These are phyloP conservation scores for Stichopus horrens DNA, from an alignment of 53 echinoderm and acorn worm species.

Conservation along the genomic window DNA sequence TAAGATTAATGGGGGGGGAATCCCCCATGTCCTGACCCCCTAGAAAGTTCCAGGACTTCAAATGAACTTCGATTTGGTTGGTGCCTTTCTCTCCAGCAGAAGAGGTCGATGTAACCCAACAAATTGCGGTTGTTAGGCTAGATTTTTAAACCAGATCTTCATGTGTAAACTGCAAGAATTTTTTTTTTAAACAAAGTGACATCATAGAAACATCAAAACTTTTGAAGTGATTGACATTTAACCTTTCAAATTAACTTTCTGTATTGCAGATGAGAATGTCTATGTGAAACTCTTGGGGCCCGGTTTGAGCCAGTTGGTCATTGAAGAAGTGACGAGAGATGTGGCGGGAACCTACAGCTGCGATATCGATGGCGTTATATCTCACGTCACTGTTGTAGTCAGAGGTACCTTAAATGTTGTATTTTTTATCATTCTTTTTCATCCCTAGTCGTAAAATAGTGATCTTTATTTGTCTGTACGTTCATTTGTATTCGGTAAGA, in stretches of 20 bases:
- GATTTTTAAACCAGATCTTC: too few relatives aligned
- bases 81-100: too few relatives aligned
- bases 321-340: slow-evolving; percentile 46
- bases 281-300: slow-evolving; percentile 36
- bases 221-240: not conserved
- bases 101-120: too few relatives aligned
- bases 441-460: not conserved
- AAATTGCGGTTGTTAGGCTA: too few relatives aligned
- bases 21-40: too few relatives aligned
- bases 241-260: not conserved
- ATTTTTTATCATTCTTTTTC: too few relatives aligned
- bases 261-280: slow-evolving; percentile 39
- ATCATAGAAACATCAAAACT: not conserved
- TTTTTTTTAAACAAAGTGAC: not conserved
- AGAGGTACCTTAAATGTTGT: not conserved
- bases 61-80: too few relatives aligned
- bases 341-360: slow-evolving; percentile 75
- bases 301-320: slow-evolving; percentile 55
- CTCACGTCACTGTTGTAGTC: slow-evolving; percentile 53
- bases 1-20: too few relatives aligned
- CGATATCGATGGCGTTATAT: slow-evolving; percentile 50
- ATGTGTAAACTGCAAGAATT: too few relatives aligned
- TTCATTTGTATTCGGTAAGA: too few relatives aligned
- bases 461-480: not conserved
- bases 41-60: too few relatives aligned